phyloP scores from a whole-genome alignment of 2,797 vertebrate genomes.

The Graptemys geographica region DNA sequence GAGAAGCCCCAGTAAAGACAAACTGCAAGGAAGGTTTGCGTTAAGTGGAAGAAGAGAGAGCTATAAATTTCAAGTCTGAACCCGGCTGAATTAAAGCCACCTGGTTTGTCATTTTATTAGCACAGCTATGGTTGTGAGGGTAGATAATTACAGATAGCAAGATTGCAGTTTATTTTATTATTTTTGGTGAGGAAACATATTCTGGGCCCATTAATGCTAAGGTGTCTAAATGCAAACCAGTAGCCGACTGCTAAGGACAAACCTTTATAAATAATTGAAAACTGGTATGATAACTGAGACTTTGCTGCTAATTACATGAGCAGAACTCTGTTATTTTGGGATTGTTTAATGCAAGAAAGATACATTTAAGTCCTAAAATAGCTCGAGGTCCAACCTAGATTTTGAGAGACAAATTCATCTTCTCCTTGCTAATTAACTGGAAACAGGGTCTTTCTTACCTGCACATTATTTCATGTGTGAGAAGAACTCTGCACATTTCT shows the following conservation, averaged over 20 bases:
- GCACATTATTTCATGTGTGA: conserved; percentile 99
- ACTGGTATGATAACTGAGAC: conserved; percentile 81
- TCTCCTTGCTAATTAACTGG: conserved; percentile 85
- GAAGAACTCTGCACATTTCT: conserved; percentile 96
- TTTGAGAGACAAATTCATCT: conserved; percentile 81
- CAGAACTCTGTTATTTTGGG: conserved; percentile 70
- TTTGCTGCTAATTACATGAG: conserved; percentile 87
- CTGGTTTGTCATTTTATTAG: conserved; percentile 43
- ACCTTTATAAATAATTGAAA: conserved; percentile 87
- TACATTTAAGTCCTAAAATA: conserved; percentile 77
- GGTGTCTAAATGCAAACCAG: conserved; percentile 71
- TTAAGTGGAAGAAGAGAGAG: conserved; percentile 6
- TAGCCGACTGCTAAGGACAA: conserved; percentile 63
- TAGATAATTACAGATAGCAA: conserved; percentile 53
- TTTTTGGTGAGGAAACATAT: conserved; percentile 49
- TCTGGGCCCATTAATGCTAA: conserved; percentile 48
- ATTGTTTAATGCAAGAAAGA: conserved; percentile 70
- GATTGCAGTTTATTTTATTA: conserved; percentile 58
- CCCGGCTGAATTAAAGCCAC: background rate
- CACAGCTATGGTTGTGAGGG: conserved; percentile 9
- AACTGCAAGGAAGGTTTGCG: background rate
- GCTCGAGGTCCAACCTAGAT: conserved; percentile 85
- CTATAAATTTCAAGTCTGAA: conserved; percentile 28
- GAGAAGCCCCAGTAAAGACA: background rate
- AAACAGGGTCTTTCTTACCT: conserved; percentile 84